phyloP scores from a whole-genome alignment of 2,797 vertebrate species.

The Lagocephalus sceleratus region DNA sequence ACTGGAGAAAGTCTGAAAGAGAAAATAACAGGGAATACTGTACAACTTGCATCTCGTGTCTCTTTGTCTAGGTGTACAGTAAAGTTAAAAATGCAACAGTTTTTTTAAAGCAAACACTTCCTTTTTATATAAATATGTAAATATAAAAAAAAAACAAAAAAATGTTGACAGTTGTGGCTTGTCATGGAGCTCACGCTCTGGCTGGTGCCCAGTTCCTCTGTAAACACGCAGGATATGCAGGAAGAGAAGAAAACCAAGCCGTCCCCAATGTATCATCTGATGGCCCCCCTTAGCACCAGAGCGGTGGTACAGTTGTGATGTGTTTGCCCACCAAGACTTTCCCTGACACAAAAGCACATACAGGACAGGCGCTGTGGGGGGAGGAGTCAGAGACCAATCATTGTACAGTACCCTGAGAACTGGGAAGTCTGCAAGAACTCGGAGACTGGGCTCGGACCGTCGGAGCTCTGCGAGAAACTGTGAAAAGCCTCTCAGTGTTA shows the following conservation, averaged over 20 bases:
- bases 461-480: conserved; percentile 88
- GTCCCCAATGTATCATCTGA: conserved; percentile 58
- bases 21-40: conserved; percentile 66
- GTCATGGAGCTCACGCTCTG: conserved; percentile 74
- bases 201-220: conserved; percentile 75
- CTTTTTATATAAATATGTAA: conserved; percentile 78
- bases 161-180: conserved; percentile 60
- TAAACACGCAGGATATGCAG: conserved; percentile 75
- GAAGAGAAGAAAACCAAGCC: conserved; percentile 57
- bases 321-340: conserved; percentile 49
- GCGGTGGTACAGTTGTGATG: conserved; percentile 52
- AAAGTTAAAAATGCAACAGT: conserved; percentile 68
- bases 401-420: conserved; percentile 69
- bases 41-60: conserved; percentile 76
- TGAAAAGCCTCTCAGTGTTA: conserved; percentile 96
- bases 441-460: conserved; percentile 78
- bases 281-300: conserved; percentile 65
- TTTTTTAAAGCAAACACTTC: conserved; percentile 59
- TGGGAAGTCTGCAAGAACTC: conserved; percentile 42
- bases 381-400: conserved; percentile 46
- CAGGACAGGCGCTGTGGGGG: conserved; percentile 23
- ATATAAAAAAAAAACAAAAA: conserved; percentile 76
- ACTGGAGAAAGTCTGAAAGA: conserved; percentile 43
- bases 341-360: conserved; percentile 80
- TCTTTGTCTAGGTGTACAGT: conserved; percentile 79